These are phyloP conservation scores for Shargacucullia verbasci DNA, from an alignment of 2,888 invertebrate genomes.

Conservation along the genomic window DNA sequence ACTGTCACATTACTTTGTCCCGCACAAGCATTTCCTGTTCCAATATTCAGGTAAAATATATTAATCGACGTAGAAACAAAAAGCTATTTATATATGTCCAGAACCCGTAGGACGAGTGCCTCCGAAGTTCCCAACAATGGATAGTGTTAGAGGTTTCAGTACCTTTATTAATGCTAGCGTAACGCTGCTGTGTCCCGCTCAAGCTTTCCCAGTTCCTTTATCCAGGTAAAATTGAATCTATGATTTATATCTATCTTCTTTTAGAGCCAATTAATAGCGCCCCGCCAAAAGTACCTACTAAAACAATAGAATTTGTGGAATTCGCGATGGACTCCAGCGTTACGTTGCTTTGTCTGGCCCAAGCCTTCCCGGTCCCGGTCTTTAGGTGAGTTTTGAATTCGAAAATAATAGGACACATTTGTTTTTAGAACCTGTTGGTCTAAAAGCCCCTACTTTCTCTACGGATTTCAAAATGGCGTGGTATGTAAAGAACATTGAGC, in stretches of 20 bases:
- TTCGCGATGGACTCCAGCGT: conserved; percentile 83
- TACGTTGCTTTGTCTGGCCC: conserved; percentile 92
- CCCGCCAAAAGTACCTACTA: conserved; percentile 90
- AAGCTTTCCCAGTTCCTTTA: conserved; percentile 90
- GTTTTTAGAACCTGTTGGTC: conserved; percentile 89
- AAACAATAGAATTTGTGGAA: conserved; percentile 84
- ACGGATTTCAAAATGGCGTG: conserved; percentile 90
- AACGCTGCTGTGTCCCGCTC: conserved; percentile 92
- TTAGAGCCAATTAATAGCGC: conserved; percentile 93
- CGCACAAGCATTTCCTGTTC: conserved; percentile 91
- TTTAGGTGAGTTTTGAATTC: conserved; percentile 90
- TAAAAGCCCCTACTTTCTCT: conserved; percentile 91
- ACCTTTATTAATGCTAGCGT: conserved; percentile 86
- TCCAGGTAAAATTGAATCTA: conserved; percentile 87
- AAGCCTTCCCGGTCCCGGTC: conserved; percentile 91
- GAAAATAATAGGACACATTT: conserved; percentile 60
- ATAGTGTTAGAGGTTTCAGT: conserved; percentile 89
- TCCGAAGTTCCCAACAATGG: conserved; percentile 93
- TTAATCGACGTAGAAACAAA: conserved; percentile 33
- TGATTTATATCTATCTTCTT: conserved; percentile 68
- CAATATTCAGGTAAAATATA: conserved; percentile 90
- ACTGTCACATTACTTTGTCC: conserved; percentile 89
- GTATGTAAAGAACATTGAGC: conserved; percentile 83
- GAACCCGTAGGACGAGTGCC: conserved; percentile 90
- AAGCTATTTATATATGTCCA: conserved; percentile 70